Evolutionary conservation across 2,888 invertebrate species (phyloP), one percentile per base, ranked within the genome.

Genomic region (Bombylius major): DNA sequence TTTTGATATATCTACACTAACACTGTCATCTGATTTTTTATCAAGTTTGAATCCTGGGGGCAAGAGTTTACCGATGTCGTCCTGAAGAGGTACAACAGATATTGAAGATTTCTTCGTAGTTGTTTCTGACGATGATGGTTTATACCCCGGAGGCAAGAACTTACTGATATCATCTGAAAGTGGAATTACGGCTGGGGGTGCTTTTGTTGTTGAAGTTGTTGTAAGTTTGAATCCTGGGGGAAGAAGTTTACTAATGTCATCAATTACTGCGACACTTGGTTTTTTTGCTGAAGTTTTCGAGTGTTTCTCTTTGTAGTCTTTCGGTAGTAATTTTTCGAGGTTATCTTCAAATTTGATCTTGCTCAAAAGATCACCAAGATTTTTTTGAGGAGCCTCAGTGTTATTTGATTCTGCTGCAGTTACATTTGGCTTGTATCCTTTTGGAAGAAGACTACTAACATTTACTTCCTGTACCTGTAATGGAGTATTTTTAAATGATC

Each of bases 191-290:
- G 56, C 52, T 31, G 51, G 36, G 32, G 47, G 67, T 34, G 71
- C 70, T 52, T 65, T 67, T 4, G 69, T 59, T 1, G 68, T 50
- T 1, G 69, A 59, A 5, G 58, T 69, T 36, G 71, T 69, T 49
- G 65, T 66, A 5, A 70, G 67, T 62, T 84, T 86, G 64, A 79
- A 87, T 5, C 82, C 84, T 9, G 82, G 79, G n/a, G 86, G 86
- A 59, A 86, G 71, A 51, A 85, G 76, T 61, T 82, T 78, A 63
- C 75, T 79, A 1, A 82, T 64, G 62, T 82, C 81, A 61, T 81
- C 80, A 48, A 76, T 73, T 63, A 79, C 76, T 11, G 78, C 70
- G 7, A 65, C 61, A 0, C 61, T 56, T 1, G 69, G 65, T 50
- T 67, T 79, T 75, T 63, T 73, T 71, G 67, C 50, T n/a, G 60